Conservation (phyloP, 1,140 invertebrate genomes). For the Diorhabda sublineata region DNA sequence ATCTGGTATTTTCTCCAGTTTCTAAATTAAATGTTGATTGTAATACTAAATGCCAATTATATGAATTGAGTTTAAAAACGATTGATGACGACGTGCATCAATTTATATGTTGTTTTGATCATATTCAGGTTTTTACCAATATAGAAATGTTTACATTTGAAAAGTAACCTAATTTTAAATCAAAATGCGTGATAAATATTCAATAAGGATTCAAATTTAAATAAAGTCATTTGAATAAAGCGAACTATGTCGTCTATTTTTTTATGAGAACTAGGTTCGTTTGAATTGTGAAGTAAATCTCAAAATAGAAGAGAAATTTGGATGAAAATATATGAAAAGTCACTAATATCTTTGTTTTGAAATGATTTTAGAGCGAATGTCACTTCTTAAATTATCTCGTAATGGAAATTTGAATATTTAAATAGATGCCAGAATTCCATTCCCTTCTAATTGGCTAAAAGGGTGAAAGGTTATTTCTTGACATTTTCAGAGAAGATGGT, state of each 20-base stretch:
- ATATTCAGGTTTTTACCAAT: no score
- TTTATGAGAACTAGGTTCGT: background rate
- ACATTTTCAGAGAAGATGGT: slow-evolving; percentile 3
- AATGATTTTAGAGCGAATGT: background rate
- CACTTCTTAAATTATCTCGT: background rate
- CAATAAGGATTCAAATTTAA: background rate
- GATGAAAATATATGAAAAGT: background rate
- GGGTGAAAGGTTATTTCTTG: slow-evolving; percentile 12
- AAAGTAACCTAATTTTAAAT: no score
- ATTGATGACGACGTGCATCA: no score
- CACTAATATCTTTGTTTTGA: background rate
- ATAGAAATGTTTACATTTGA: no score
- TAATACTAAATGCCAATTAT: no score
- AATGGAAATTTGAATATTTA: slow-evolving; percentile 12
- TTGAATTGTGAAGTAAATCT: no score
- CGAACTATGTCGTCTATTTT: background rate
- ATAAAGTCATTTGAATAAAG: background rate
- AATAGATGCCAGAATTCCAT: slow-evolving; percentile 6
- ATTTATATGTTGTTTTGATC: no score
- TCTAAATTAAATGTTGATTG: no score
- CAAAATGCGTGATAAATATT: background rate
- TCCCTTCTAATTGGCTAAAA: slow-evolving; percentile 12
- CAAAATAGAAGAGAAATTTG: background rate
- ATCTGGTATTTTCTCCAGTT: no score
- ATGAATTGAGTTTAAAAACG: no score